These are phyloP conservation scores for Sarcophaga bullata DNA, from an alignment of 1,140 invertebrate species.

Conservation along the genomic window DNA sequence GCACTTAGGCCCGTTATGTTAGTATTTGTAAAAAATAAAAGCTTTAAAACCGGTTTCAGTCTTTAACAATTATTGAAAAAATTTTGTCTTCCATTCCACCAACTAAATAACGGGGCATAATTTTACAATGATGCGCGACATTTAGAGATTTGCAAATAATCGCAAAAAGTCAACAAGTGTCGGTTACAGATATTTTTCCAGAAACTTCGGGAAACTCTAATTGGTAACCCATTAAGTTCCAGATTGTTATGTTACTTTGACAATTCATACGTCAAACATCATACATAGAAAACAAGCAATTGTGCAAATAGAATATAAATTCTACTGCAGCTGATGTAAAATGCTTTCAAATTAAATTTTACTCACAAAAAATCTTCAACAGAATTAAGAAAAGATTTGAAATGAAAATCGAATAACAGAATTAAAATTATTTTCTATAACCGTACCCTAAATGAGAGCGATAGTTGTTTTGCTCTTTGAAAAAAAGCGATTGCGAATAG, in stretches of 20 bases:
- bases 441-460: slow-evolving; percentile 43
- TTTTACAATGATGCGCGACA: slow-evolving; percentile 35
- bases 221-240: too few relatives aligned
- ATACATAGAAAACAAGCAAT: too few relatives aligned
- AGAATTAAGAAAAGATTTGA: too few relatives aligned
- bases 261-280: too few relatives aligned
- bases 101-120: slow-evolving; percentile 33
- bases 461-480: slow-evolving; percentile 53
- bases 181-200: neutral
- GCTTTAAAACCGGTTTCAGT: slow-evolving; percentile 15
- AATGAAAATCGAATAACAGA: neutral
- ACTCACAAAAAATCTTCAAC: too few relatives aligned
- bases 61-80: neutral
- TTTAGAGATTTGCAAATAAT: slow-evolving; percentile 25
- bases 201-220: too few relatives aligned
- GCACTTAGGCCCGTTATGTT: neutral
- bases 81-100: slow-evolving; percentile 11
- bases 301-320: too few relatives aligned
- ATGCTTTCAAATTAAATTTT: too few relatives aligned
- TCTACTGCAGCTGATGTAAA: too few relatives aligned
- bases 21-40: slow-evolving; percentile 30
- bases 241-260: too few relatives aligned
- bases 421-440: neutral
- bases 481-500: slow-evolving; percentile 47
- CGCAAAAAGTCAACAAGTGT: neutral